A percentile compares a stretch with the other conserved stretches of the same genome.
Evolutionary conservation across 1,140 invertebrate species (phyloP).

Genomic region (Cherax quadricarinatus): DNA sequence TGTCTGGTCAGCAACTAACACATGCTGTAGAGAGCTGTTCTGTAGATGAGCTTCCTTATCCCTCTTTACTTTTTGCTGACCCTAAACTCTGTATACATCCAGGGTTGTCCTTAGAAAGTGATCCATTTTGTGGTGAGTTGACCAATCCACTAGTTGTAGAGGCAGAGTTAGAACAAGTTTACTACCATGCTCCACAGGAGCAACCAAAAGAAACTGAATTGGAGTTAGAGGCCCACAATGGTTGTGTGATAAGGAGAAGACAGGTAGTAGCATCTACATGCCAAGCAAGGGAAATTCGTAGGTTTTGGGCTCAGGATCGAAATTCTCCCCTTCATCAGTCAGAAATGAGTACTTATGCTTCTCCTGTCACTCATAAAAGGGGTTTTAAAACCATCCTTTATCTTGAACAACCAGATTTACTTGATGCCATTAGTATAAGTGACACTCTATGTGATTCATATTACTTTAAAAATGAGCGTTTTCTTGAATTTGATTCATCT

Average conservation of each 20-base stretch:
- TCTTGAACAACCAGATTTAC: constrained; percentile 60
- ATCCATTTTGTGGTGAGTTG: constrained; percentile 61
- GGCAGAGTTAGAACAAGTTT: constrained; percentile 63
- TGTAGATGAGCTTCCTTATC: constrained; percentile 64
- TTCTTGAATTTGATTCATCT: constrained; percentile 64
- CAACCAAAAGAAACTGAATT: constrained; percentile 46
- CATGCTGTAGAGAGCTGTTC: constrained; percentile 59
- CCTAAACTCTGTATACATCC: constrained; percentile 58
- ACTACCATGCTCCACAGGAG: constrained; percentile 58
- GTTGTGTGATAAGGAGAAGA: constrained; percentile 58
- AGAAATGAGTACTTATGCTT: constrained; percentile 47
- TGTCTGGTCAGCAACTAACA: constrained; percentile 65
- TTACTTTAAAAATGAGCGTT: constrained; percentile 38
- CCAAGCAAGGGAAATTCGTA: constrained; percentile 60
- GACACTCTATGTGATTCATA: constrained; percentile 61
- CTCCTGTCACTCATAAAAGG: constrained; percentile 25
- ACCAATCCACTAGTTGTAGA: constrained; percentile 65
- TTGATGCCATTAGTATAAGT: constrained; percentile 67
- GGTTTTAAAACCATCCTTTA: constrained; percentile 63
- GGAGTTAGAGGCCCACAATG: constrained; percentile 53
- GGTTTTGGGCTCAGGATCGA: constrained; percentile 54
- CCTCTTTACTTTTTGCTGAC: constrained; percentile 53
- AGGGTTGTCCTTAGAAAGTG: constrained; percentile 65
- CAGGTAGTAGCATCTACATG: constrained; percentile 58
- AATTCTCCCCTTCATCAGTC: constrained; percentile 57